Conservation (phyloP, 2,113 vertebrate genomes). For the Helogale parvula region DNA sequence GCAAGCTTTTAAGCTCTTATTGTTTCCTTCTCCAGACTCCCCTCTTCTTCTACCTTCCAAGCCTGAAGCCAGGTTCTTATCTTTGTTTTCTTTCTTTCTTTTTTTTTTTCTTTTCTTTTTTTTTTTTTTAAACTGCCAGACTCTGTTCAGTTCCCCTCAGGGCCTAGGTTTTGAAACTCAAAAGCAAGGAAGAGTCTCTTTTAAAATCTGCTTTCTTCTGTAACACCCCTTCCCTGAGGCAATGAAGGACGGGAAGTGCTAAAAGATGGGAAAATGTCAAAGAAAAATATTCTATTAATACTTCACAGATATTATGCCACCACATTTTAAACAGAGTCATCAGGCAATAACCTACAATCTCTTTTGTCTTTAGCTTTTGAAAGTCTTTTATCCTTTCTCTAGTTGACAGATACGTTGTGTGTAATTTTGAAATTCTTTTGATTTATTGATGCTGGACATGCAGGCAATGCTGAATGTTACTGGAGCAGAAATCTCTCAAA, state of each 20-base stretch:
- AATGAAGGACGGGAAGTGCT: background rate
- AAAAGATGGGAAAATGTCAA: slow-evolving; percentile 12
- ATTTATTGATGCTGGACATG: slow-evolving; percentile 30
- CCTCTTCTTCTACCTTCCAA: background rate
- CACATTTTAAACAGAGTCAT: slow-evolving; percentile 38
- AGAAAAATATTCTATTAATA: slow-evolving; percentile 57
- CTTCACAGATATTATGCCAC: background rate
- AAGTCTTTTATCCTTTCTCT: slow-evolving; percentile 44
- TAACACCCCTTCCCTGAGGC: slow-evolving; percentile 30
- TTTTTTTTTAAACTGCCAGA: background rate
- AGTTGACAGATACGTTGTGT: background rate
- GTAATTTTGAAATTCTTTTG: slow-evolving; percentile 36
- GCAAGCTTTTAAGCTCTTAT: background rate
- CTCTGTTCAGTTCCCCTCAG: background rate
- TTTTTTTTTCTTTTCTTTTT: background rate
- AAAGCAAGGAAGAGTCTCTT: slow-evolving; percentile 42
- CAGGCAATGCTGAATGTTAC: background rate
- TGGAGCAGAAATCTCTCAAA: slow-evolving; percentile 34
- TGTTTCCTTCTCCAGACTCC: background rate
- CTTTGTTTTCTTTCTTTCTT: slow-evolving; percentile 9
- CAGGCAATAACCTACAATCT: background rate
- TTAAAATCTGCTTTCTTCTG: slow-evolving; percentile 39
- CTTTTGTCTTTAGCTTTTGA: slow-evolving; percentile 48
- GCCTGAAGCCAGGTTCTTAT: background rate
- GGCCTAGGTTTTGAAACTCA: slow-evolving; percentile 39